A percentile compares a stretch with the other conserved stretches of the same genome.
Conservation (phyloP, 1,140 invertebrate genomes). For the Homalodisca vitripennis region DNA sequence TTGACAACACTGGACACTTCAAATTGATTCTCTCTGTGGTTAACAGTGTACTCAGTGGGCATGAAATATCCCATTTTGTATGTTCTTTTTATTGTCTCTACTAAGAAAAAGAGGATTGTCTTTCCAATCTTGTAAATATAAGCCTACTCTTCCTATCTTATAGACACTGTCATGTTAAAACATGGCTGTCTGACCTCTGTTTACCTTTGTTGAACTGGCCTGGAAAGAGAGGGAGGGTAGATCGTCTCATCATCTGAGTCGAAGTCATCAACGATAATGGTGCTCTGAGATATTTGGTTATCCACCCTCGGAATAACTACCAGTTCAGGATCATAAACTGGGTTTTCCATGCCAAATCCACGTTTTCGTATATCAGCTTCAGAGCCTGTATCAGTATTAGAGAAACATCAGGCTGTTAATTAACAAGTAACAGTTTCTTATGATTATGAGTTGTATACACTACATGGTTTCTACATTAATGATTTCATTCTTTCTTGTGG, state of each 20-base stretch:
- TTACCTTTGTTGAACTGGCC: slow-evolving; percentile 4
- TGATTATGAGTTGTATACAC: neutral
- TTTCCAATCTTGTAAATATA: too few species aligned
- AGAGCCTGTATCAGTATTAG: neutral
- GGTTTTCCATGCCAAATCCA: neutral
- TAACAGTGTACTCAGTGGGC: too few species aligned
- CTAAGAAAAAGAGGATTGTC: too few species aligned
- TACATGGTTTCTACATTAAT: neutral
- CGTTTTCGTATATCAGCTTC: neutral
- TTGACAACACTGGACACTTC: too few species aligned
- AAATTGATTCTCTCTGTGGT: too few species aligned
- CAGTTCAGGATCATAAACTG: neutral
- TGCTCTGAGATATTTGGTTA: neutral
- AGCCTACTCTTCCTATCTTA: too few species aligned
- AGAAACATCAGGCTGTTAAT: neutral
- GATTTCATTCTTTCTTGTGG: neutral
- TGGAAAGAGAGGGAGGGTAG: slow-evolving; percentile 4
- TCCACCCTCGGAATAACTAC: neutral
- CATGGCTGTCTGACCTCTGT: too few species aligned
- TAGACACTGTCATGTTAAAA: too few species aligned
- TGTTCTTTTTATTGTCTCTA: too few species aligned
- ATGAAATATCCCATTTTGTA: too few species aligned
- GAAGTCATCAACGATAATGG: slow-evolving; percentile 22
- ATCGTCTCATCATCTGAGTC: slow-evolving; percentile 26
- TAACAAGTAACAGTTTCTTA: neutral